These are phyloP conservation scores for Dynastes hyllus DNA, from an alignment of 2,888 invertebrate genomes.

Conservation along the genomic window DNA sequence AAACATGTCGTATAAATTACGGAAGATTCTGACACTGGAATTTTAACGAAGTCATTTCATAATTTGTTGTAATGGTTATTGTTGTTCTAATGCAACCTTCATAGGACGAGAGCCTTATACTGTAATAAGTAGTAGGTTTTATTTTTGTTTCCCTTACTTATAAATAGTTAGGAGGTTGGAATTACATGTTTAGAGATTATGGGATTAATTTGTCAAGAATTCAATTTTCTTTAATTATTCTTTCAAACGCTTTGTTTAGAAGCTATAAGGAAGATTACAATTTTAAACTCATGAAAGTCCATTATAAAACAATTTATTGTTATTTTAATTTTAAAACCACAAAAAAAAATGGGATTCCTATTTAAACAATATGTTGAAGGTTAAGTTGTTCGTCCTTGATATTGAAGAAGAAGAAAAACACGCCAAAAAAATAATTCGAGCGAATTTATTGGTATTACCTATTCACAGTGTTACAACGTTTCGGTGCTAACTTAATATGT, in stretches of 20 bases:
- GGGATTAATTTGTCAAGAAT: conserved; percentile 19
- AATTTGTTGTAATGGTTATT: conserved; percentile 68
- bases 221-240: conserved; percentile 1
- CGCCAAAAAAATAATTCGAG: too few relatives aligned
- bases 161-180: neutral
- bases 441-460: too few relatives aligned
- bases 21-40: conserved; percentile 65
- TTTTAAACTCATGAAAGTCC: too few relatives aligned
- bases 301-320: too few relatives aligned
- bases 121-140: conserved; percentile 9
- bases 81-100: conserved; percentile 63
- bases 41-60: conserved; percentile 68
- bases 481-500: too few relatives aligned
- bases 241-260: neutral
- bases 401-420: too few relatives aligned
- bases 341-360: too few relatives aligned
- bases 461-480: too few relatives aligned
- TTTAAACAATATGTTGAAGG: too few relatives aligned
- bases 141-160: conserved; percentile 4
- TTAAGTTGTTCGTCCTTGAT: too few relatives aligned
- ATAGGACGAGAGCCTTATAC: conserved; percentile 37
- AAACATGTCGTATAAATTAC: conserved; percentile 64
- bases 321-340: too few relatives aligned
- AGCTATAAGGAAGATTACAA: neutral
- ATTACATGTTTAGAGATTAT: neutral